phyloP scores from a whole-genome alignment of 92 coral and sea anemone genomes.

The Muricea muricata region DNA sequence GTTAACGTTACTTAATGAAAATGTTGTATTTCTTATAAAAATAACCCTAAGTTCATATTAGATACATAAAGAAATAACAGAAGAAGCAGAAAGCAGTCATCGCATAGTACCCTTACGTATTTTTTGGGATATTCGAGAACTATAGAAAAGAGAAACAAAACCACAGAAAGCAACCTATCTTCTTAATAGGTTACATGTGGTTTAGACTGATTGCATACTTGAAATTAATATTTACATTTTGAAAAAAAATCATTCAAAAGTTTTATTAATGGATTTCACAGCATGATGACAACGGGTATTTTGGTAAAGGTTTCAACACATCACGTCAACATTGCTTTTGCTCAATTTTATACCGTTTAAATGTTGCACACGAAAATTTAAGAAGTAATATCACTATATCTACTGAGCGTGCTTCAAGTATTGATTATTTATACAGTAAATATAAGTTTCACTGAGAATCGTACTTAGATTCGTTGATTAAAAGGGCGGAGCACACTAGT shows the following conservation, averaged over 20 bases:
- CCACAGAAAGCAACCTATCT: not conserved
- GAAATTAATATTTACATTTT: not conserved
- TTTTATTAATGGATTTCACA: conserved; percentile 49
- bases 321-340: not conserved
- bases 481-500: not conserved
- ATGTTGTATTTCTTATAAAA: no score
- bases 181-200: not conserved
- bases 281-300: conserved; percentile 23
- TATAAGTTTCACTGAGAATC: not conserved
- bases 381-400: not conserved
- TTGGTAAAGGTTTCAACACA: not conserved
- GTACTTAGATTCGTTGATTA: not conserved
- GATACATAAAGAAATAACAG: no score
- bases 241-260: conserved; percentile 3
- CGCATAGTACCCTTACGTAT: no score
- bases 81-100: no score
- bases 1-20: no score
- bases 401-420: not conserved
- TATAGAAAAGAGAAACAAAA: no score
- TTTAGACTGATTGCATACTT: not conserved
- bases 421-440: not conserved
- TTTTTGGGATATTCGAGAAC: not conserved
- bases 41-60: no score
- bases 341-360: not conserved
- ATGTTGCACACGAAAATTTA: not conserved